Evolutionary conservation across 2,888 invertebrate genomes (phyloP).

Genomic region (Acleris emargana): DNA sequence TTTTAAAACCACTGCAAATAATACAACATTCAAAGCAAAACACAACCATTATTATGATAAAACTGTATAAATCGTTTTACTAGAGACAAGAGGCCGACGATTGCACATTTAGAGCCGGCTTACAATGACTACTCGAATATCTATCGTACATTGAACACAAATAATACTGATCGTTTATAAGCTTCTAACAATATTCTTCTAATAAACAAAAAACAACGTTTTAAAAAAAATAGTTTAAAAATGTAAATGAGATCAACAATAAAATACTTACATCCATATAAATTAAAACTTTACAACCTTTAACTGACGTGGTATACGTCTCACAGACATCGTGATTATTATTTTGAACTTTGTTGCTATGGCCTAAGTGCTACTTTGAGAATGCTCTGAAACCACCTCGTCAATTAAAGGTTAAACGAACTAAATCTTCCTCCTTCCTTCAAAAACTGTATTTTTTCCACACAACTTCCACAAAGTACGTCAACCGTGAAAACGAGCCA

Average conservation of each 20-base stretch:
- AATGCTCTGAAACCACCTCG: too few species aligned
- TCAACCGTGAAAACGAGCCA: slow-evolving; percentile 11
- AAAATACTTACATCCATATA: slow-evolving; percentile 8
- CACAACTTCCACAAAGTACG: slow-evolving; percentile 8
- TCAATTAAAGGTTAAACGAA: too few species aligned
- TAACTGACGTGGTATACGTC: too few species aligned
- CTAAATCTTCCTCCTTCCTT: not conserved
- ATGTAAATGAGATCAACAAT: slow-evolving; percentile 24
- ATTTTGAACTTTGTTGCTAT: too few species aligned
- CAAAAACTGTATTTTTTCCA: slow-evolving; percentile 1
- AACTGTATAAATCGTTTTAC: slow-evolving; percentile 24
- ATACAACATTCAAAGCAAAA: slow-evolving; percentile 28
- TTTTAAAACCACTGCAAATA: slow-evolving; percentile 20
- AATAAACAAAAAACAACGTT: not conserved
- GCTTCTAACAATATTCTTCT: not conserved
- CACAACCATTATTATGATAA: slow-evolving; percentile 25
- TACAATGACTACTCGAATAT: slow-evolving; percentile 19
- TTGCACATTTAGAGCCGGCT: slow-evolving; percentile 32
- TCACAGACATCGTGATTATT: too few species aligned
- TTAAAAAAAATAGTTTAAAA: not conserved
- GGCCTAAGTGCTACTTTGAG: too few species aligned
- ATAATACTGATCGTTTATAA: slow-evolving; percentile 23
- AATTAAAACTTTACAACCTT: not conserved
- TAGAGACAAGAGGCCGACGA: slow-evolving; percentile 25
- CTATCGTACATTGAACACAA: slow-evolving; percentile 25